Base-by-base conservation (phyloP, 2,888 invertebrate genomes). In the Teleiodes luculella region DNA sequence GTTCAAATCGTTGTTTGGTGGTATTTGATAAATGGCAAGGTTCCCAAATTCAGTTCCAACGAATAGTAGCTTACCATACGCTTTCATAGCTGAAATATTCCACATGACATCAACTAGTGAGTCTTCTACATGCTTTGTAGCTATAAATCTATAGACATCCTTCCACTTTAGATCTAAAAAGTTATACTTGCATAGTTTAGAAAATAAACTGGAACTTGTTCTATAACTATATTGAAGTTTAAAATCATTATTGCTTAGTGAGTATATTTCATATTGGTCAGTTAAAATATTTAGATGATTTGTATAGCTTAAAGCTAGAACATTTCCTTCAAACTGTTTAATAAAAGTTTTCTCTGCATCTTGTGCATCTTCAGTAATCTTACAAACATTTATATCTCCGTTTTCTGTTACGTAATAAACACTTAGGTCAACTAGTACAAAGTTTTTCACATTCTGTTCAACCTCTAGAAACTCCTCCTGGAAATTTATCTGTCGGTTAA, bases 1-100 rank as follows among this genome's bases (percentile, higher is more conserved):
- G 10, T 41, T 41, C 20, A 41, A 16, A 3, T 41, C 41, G 20
- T 41, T 41, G 20, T 41, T 41, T 16, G 41, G 20, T 41, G 41
- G 41, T 16, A 41, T 11, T 18, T 41, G 14, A 8, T 41, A 41
- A 20, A 41, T 11, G 7, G 20, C 18, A 3, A 45, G 24, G 28
- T 13, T 45, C 1, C 45, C 45, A 13, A 30, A 16, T n/a, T 28
- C 28, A 1, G 45, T 45, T 8, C 45, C 45, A 28, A 45, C 30
- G 13, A 45, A 45, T 1, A 45, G 28, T 13, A 45, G 6, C 6
- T 24, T 30, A 2, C 45, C 45, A 30, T 45, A 45, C 11, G 30
- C 45, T 45, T 30, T 45, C 30, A 45, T 45, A 28, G 45, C 30
- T n/a, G 45, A 45, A 24, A 45, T 45, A 30, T 45, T 45, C 45